phyloP scores from a whole-genome alignment of 2,888 invertebrate genomes.

The Drosophila anomelani region DNA sequence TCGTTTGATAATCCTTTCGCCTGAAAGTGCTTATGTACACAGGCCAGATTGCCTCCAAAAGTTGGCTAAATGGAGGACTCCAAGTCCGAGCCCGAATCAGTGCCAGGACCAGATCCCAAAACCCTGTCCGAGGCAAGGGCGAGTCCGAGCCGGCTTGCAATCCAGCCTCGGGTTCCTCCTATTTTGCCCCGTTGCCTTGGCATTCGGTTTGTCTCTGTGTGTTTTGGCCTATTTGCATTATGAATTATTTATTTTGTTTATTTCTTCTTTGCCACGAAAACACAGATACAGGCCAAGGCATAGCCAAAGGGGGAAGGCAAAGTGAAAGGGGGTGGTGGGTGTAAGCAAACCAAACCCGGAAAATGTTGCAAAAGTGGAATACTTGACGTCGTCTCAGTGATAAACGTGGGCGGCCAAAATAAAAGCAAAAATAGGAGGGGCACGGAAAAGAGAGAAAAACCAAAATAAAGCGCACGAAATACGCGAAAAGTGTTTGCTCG shows the following conservation, averaged over 20 bases:
- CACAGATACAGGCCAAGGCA: slow-evolving; percentile 22
- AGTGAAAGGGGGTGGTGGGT: slow-evolving; percentile 21
- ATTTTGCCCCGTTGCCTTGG: slow-evolving; percentile 50
- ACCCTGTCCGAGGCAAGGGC: slow-evolving; percentile 7
- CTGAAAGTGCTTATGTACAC: slow-evolving; percentile 52
- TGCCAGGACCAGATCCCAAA: slow-evolving; percentile 13
- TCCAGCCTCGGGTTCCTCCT: slow-evolving; percentile 29
- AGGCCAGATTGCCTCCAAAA: slow-evolving; percentile 45
- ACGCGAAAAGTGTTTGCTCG: slow-evolving; percentile 75
- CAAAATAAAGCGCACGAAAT: slow-evolving; percentile 58
- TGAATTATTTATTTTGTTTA: slow-evolving; percentile 78
- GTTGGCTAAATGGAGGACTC: slow-evolving; percentile 11
- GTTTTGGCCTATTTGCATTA: slow-evolving; percentile 77
- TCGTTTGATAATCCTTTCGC: slow-evolving; percentile 59
- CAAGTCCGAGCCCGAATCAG: slow-evolving; percentile 23
- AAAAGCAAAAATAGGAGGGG: slow-evolving; percentile 28
- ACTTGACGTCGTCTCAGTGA: slow-evolving; percentile 64
- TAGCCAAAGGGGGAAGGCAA: not conserved
- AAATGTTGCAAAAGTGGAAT: slow-evolving; percentile 55
- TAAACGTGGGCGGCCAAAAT: slow-evolving; percentile 49
- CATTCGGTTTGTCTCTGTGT: slow-evolving; percentile 41
- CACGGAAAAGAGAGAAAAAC: slow-evolving; percentile 4
- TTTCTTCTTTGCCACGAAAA: slow-evolving; percentile 48
- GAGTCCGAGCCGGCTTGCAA: slow-evolving; percentile 32
- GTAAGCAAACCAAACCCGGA: slow-evolving; percentile 49